These are phyloP conservation scores for Murina feae DNA, from an alignment of 2,113 vertebrate genomes.

Conservation along the genomic window DNA sequence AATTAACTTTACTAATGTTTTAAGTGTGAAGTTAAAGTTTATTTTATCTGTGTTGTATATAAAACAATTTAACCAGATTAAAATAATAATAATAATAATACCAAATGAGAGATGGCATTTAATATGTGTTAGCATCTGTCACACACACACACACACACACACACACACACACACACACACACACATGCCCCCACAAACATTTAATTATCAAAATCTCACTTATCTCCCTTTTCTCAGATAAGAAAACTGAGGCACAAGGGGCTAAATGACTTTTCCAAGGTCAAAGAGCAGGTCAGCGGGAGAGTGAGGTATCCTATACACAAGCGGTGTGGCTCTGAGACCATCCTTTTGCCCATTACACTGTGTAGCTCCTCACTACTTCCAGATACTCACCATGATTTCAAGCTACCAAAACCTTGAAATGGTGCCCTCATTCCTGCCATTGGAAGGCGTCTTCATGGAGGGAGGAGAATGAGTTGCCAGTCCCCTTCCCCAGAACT, in stretches of 20 bases:
- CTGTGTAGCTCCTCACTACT: neutral
- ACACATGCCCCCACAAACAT: neutral
- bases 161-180: neutral
- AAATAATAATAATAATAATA: neutral
- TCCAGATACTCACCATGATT: neutral
- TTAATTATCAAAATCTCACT: neutral
- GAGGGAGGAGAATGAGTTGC: neutral
- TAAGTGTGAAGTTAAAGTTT: neutral
- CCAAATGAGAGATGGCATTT: neutral
- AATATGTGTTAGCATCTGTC: neutral
- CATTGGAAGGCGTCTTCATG: neutral
- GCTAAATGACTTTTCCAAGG: neutral
- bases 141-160: neutral
- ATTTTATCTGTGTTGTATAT: neutral
- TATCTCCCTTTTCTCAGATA: neutral
- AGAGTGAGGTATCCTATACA: neutral
- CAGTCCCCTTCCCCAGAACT: neutral
- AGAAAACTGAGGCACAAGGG: neutral
- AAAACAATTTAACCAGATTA: neutral
- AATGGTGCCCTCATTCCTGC: neutral
- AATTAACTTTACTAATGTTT: neutral
- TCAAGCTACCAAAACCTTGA: neutral
- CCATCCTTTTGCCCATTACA: neutral
- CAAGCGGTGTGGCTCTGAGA: neutral
- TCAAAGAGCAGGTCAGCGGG: neutral